Percentiles rank a stretch among this genome's conserved stretches.
phyloP scores from a whole-genome alignment of 2,113 vertebrate genomes.

The Solenodon paradoxus region DNA sequence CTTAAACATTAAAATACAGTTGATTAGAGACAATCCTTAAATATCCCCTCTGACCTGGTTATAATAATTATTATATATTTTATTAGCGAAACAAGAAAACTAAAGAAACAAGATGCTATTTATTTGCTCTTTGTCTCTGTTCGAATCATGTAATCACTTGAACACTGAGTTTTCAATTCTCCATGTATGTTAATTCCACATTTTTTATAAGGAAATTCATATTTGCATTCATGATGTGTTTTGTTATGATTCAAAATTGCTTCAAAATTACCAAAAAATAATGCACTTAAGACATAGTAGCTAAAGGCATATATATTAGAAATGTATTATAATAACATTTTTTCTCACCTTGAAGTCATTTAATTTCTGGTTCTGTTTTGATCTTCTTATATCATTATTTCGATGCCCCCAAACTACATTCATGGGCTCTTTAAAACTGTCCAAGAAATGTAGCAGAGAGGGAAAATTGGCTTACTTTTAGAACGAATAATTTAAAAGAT shows the following conservation, averaged over 20 bases:
- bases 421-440: conserved; percentile 78
- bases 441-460: conserved; percentile 77
- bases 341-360: conserved; percentile 73
- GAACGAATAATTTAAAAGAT: conserved; percentile 59
- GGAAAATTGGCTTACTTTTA: conserved; percentile 72
- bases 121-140: neutral
- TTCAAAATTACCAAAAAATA: conserved; percentile 37
- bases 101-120: neutral
- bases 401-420: conserved; percentile 78
- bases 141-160: neutral
- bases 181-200: neutral
- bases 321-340: conserved; percentile 65
- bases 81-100: neutral
- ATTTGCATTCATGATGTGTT: neutral
- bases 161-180: neutral
- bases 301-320: conserved; percentile 53
- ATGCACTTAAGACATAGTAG: conserved; percentile 36
- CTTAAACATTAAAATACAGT: neutral
- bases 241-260: conserved; percentile 4
- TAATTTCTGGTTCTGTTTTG: conserved; percentile 76
- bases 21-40: neutral
- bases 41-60: neutral
- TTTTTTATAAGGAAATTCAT: neutral
- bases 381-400: conserved; percentile 75
- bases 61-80: neutral